Evolutionary conservation across 1,140 invertebrate species (phyloP).

Genomic region (Drosophila nebulosa): DNA sequence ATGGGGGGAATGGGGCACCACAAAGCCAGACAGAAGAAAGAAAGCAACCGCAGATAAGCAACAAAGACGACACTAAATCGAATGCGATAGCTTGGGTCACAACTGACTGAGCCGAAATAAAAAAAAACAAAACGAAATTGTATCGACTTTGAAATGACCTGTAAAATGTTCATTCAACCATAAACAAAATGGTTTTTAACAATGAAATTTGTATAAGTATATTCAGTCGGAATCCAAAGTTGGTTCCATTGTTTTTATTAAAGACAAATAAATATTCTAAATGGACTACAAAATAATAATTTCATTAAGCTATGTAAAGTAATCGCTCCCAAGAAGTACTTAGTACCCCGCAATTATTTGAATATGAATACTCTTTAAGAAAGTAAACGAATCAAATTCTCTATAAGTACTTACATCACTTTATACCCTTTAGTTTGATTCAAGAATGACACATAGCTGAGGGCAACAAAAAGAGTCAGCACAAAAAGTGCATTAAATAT

Average conservation of each 20-base stretch:
- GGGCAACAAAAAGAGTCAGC: slow-evolving; percentile 2
- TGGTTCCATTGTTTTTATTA: no score
- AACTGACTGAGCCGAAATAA: slow-evolving; percentile 3
- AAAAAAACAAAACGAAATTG: background rate
- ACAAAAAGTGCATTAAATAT: slow-evolving; percentile 49
- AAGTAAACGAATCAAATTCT: slow-evolving; percentile 6
- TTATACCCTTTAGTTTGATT: slow-evolving; percentile 2
- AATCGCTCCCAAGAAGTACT: no score
- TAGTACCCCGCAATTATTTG: no score
- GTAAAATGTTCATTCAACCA: background rate
- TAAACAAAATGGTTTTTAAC: background rate
- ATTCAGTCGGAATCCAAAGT: no score
- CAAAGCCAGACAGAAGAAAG: slow-evolving; percentile 32
- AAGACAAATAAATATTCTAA: no score
- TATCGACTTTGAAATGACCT: slow-evolving; percentile 12
- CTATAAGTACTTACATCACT: slow-evolving; percentile 10
- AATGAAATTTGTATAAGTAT: no score
- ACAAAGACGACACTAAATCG: slow-evolving; percentile 72
- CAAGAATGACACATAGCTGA: slow-evolving; percentile 62
- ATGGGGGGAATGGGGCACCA: background rate
- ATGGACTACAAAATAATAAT: no score
- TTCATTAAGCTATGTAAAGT: no score
- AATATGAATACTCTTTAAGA: background rate
- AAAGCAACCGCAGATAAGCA: slow-evolving; percentile 71
- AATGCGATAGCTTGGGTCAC: slow-evolving; percentile 48